Evolutionary conservation across 2,113 vertebrate species (phyloP).

Genomic region (Ophthalmolycus amberensis): DNA sequence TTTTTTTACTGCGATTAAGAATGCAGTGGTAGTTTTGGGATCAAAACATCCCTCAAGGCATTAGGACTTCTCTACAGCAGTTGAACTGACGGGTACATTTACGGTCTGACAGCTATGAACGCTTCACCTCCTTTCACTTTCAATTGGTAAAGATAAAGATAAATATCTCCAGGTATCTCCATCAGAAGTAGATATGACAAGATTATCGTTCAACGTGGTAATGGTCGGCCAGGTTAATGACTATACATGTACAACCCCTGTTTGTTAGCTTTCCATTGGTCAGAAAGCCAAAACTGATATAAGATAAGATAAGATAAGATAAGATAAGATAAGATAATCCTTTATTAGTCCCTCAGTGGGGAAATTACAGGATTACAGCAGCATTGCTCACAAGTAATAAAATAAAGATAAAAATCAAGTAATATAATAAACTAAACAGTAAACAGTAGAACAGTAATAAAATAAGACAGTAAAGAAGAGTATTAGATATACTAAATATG

Average conservation of each 20-base stretch:
- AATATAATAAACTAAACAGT: too few relatives aligned
- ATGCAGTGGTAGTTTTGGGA: not conserved
- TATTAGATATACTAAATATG: too few relatives aligned
- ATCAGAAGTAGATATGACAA: not conserved
- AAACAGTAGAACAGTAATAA: too few relatives aligned
- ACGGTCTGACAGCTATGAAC: not conserved
- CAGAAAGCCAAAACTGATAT: not conserved
- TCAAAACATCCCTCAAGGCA: constrained; percentile 1
- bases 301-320: too few relatives aligned
- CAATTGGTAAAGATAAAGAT: not conserved
- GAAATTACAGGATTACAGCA: too few relatives aligned
- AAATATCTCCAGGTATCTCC: not conserved
- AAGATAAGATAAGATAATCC: too few relatives aligned
- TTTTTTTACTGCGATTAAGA: constrained; percentile 15
- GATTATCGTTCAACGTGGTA: not conserved
- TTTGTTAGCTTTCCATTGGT: not conserved
- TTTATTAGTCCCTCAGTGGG: too few relatives aligned
- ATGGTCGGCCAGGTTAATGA: not conserved
- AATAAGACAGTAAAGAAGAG: too few relatives aligned
- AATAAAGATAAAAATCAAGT: too few relatives aligned
- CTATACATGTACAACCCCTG: not conserved
- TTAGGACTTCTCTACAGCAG: constrained; percentile 11
- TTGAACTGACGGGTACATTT: not conserved
- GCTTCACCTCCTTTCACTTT: not conserved
- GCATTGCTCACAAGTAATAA: too few relatives aligned